These are phyloP conservation scores for Copidosoma floridanum DNA, from an alignment of 1,140 invertebrate genomes.

Conservation along the genomic window DNA sequence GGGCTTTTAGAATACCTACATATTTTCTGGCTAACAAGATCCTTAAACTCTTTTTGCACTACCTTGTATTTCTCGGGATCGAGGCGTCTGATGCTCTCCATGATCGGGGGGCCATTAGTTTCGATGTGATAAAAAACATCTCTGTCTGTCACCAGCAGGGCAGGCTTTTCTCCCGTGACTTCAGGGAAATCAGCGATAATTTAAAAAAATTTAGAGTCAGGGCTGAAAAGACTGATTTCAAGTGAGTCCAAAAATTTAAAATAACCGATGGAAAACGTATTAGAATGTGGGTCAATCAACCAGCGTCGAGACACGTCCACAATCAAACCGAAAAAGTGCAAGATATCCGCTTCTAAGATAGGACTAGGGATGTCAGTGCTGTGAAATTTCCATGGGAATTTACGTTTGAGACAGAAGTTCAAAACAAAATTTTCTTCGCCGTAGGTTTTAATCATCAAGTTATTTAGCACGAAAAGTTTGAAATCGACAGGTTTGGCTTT, in stretches of 20 bases:
- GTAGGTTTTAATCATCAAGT: neutral
- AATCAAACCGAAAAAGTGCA: neutral
- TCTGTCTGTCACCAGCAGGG: no score
- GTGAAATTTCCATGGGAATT: neutral
- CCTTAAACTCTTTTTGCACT: no score
- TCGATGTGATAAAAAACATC: no score
- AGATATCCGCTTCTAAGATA: neutral
- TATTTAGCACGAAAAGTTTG: neutral
- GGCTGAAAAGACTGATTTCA: neutral
- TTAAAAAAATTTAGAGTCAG: neutral
- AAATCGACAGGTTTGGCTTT: neutral
- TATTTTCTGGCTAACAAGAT: no score
- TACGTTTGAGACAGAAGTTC: neutral
- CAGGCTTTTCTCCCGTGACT: no score
- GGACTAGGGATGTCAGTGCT: neutral
- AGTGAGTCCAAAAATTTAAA: neutral
- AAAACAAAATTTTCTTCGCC: neutral
- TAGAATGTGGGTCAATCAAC: neutral
- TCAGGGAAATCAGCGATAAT: neutral
- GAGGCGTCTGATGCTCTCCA: no score
- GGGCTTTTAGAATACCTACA: no score
- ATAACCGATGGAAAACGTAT: neutral
- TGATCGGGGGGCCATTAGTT: no score
- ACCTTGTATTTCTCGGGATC: no score
- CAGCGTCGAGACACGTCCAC: neutral